Evolutionary conservation across 2,888 invertebrate species (phyloP), one percentile per base, ranked within the genome.

Genomic region (Endomychus coccineus): DNA sequence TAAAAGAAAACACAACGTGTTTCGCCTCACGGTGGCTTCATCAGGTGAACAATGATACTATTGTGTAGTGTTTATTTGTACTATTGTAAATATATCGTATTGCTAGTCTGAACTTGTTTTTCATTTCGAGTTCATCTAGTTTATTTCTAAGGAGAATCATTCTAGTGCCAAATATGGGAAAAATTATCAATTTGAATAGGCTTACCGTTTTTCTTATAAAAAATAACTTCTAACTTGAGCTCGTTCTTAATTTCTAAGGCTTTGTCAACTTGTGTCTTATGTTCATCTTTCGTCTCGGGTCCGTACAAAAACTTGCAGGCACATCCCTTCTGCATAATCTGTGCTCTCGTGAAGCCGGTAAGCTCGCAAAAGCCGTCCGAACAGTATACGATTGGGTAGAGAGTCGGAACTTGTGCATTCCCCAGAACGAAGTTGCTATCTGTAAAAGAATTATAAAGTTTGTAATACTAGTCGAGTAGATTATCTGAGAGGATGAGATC

Each of bases 241-340:
- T 95, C 95, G 54, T 81, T 80, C 67, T 94, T 92, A 52, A 80
- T 80, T 58, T 88, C 88, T 50, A 95, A 76, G 16, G 92, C 84
- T 51, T 83, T 79, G 67, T 92, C 90, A 61, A 95, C 91, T 69
- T 88, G 84, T 44, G 76, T 71, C 56, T 88, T 88, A 62, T 91
- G 87, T 49, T 89, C 89, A 11, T 89, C 88, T 40, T 79, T 75
- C 14, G 94, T 95, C 62, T 92, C 91, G 17, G 84, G 80, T 2
- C 95, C 95, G 63, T 90, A 88, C 12, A 91, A 79, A 68, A 92
- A 94, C 68, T 88, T 88, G 74, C 92, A 94, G 55, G 91, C 89
- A 70, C 92, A 92, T 48, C 88, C 87, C 66, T 91, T 91, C 71
- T 92, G 91, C 92, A 92, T 92, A 70, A 94, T 92, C 73, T 92